A percentile compares a stretch with the other conserved stretches of the same genome.
Evolutionary conservation across 2,888 invertebrate genomes (phyloP).

Genomic region (Metopia argyrocephala): DNA sequence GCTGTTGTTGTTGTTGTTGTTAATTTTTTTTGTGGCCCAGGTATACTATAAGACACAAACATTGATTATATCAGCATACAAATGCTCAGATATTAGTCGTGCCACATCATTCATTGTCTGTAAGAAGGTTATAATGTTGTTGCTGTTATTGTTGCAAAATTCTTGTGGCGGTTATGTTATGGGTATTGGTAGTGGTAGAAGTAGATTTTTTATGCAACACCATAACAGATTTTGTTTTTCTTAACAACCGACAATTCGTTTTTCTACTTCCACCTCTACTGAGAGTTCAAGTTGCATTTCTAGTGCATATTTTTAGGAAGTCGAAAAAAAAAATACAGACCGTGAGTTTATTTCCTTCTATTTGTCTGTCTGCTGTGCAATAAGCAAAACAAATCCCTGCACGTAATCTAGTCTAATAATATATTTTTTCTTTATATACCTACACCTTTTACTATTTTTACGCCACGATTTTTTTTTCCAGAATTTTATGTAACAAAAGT

Average conservation of each 20-base stretch:
- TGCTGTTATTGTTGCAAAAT: conserved; percentile 4
- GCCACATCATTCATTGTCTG: conserved; percentile 62
- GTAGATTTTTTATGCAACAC: no score
- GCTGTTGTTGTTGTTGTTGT: conserved; percentile 17
- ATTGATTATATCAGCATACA: neutral
- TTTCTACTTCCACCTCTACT: neutral
- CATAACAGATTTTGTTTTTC: neutral
- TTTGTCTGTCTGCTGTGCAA: conserved; percentile 28
- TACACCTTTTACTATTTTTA: no score
- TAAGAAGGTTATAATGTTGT: conserved; percentile 53
- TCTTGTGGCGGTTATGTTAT: no score
- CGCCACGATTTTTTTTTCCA: no score
- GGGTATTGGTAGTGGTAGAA: no score
- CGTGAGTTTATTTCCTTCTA: neutral
- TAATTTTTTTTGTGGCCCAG: neutral
- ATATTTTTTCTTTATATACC: conserved; percentile 71
- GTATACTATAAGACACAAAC: conserved; percentile 11
- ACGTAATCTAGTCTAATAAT: conserved; percentile 76
- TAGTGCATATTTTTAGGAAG: neutral
- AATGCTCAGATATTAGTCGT: conserved; percentile 52
- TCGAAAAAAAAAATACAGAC: neutral
- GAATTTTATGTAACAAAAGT: no score
- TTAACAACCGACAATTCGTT: neutral
- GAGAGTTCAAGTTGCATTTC: conserved; percentile 41
- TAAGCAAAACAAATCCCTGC: conserved; percentile 66